A percentile compares a stretch with the other conserved stretches of the same genome.
phyloP scores from a whole-genome alignment of 2,888 invertebrate genomes.

The Euplagia quadripunctaria region DNA sequence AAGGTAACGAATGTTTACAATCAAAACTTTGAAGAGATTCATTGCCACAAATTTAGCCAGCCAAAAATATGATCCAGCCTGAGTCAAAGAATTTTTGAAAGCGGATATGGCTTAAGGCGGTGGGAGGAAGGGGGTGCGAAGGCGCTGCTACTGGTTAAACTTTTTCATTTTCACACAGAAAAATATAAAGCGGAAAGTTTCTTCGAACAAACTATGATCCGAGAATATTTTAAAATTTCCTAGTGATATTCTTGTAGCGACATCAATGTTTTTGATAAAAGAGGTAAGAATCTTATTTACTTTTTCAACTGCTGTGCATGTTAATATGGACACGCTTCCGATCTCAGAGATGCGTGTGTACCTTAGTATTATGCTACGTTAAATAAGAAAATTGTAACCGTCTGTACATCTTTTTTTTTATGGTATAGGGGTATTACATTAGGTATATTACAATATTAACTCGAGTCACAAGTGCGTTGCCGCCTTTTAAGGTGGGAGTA shows the following conservation, averaged over 20 bases:
- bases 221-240: slow-evolving; percentile 39
- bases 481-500: too few species aligned
- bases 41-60: slow-evolving; percentile 75
- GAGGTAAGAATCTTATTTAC: slow-evolving; percentile 7
- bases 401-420: too few species aligned
- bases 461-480: too few species aligned
- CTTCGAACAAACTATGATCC: slow-evolving; percentile 54
- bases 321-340: slow-evolving; percentile 8
- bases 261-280: slow-evolving; percentile 15
- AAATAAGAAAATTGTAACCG: slow-evolving; percentile 1
- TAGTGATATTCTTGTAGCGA: slow-evolving; percentile 30
- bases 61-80: slow-evolving; percentile 75
- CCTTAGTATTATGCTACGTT: neutral
- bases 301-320: neutral
- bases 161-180: slow-evolving; percentile 65
- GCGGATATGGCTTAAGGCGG: slow-evolving; percentile 60
- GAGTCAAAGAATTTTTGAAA: slow-evolving; percentile 69
- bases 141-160: slow-evolving; percentile 51
- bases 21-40: slow-evolving; percentile 84
- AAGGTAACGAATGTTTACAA: slow-evolving; percentile 82
- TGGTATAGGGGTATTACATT: too few species aligned
- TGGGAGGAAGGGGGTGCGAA: slow-evolving; percentile 23
- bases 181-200: slow-evolving; percentile 58
- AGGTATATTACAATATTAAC: too few species aligned
- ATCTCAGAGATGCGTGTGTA: neutral